Evolutionary conservation across 1,140 invertebrate genomes (phyloP), one percentile per base, ranked within the genome.

Genomic region (Ylistrum balloti): DNA sequence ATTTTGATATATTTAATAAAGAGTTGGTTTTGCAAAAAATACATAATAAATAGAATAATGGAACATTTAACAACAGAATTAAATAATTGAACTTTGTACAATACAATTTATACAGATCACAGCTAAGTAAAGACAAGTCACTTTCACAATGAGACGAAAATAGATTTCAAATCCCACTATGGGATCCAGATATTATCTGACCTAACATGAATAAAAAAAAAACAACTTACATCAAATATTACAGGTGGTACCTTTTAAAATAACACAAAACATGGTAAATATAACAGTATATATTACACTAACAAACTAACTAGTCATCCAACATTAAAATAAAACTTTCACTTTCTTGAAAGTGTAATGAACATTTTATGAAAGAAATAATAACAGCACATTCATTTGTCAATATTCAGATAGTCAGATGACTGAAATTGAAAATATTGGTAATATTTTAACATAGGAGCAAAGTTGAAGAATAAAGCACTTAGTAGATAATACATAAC

Each of bases 81-180:
- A 56, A 56, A 56, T 56, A 56, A 56, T 56, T 56, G 45, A 20
- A 56, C 45, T 56, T 20, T 56, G 45, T 56, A 56, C 45, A 56
- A 2, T 56, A 56, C 15, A 22, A 3, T 56, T 11, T 56, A 56
- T 22, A 56, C 45, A 56, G 45, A 56, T 56, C 45, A 56, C 45
- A 56, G 45, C 17, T 56, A 56, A 56, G 45, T 56, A 22, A 22
- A 56, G 35, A 38, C 35, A 13, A 13, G 35, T 38, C 35, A 38
- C 35, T n/a, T n/a, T 7, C 35, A 56, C 7, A 56, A 15, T 56
- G 9, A 56, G 45, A 22, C 20, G 9, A 56, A 56, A 38, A 56
- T 56, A 56, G 20, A 56, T 56, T 20, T 17, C 45, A 2, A 20
- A 38, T 38, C 35, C 35, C 35, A 13, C n/a, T n/a, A 13, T 38